Evolutionary conservation across 2,113 vertebrate species (phyloP), one percentile per base, ranked within the genome.

Genomic region (Colinus virginianus): DNA sequence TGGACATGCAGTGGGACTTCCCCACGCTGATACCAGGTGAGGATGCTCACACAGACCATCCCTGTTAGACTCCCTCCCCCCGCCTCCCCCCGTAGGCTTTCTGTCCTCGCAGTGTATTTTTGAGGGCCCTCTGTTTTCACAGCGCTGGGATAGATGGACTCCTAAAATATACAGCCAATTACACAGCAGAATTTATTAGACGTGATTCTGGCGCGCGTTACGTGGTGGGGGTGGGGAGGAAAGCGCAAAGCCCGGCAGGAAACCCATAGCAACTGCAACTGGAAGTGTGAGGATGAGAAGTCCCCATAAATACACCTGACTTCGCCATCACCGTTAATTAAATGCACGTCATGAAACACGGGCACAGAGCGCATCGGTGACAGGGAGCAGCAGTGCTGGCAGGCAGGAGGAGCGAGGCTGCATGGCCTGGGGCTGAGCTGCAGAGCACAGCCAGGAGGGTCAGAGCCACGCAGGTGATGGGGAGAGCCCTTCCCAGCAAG

Each of bases 311-410:
- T 84, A 90, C 36, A 87, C 91, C 95, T 93, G 91, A 23, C 84
- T 96, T 71, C 92, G 92, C 93, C 90, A 87, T 92, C 90, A 66
- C 81, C 70, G 92, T 69, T 93, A 88, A 92, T 82, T 86, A 93
- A 90, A 88, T 84, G 79, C 96, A 90, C 93, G 87, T 49, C 80
- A 32, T 91, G 90, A 94, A 96, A 72, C 92, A 74, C 7, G 7
- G 89, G 85, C 91, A 34, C 43, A 12, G 90, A 83, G 85, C 0
- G 40, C 0, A 11, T 6, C 3, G 23, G 53, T 84, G 90, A 78
- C 85, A 63, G 89, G 85, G 95, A 2, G 32, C 63, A 80, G 84
- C 61, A 7, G 62, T 5, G 32, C 51, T 66, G 75, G 7, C 81
- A 59, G 90, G 22, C 16, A 66, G 75, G 74, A 70, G 12, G 53